Conservation (phyloP, 2,797 vertebrate genomes). For the Malacoctenus gilli region DNA sequence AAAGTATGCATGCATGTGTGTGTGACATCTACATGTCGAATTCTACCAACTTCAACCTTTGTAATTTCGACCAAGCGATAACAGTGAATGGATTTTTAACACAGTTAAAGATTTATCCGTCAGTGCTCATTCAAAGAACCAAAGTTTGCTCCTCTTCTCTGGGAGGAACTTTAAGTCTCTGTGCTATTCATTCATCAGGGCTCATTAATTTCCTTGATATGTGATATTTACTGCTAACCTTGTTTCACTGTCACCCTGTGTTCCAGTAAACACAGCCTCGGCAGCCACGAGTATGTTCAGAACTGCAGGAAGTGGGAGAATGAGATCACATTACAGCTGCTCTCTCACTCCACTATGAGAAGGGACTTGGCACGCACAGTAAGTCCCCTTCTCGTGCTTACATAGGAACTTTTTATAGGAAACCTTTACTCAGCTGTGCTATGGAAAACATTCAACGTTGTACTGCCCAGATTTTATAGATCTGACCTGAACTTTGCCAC, state of each 20-base stretch:
- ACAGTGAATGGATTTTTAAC: no score
- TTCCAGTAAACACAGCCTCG: constrained; percentile 91
- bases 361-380: constrained; percentile 90
- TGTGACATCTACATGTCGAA: no score
- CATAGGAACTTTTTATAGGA: constrained; percentile 11
- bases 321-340: constrained; percentile 93
- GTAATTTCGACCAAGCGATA: no score
- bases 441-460: background rate
- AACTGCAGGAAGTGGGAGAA: constrained; percentile 96
- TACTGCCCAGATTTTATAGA: background rate
- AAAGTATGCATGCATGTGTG: no score
- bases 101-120: no score
- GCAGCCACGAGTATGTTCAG: constrained; percentile 97
- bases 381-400: constrained; percentile 66
- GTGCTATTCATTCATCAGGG: background rate
- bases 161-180: background rate
- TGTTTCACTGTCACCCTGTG: constrained; percentile 25
- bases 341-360: constrained; percentile 84
- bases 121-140: background rate
- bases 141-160: background rate
- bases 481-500: constrained; percentile 3
- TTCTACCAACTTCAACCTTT: no score
- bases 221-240: constrained; percentile 4
- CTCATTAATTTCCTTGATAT: background rate
- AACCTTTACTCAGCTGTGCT: constrained; percentile 13